phyloP scores from a whole-genome alignment of 2,113 vertebrate genomes.

The Rhadina sibilatrix region DNA sequence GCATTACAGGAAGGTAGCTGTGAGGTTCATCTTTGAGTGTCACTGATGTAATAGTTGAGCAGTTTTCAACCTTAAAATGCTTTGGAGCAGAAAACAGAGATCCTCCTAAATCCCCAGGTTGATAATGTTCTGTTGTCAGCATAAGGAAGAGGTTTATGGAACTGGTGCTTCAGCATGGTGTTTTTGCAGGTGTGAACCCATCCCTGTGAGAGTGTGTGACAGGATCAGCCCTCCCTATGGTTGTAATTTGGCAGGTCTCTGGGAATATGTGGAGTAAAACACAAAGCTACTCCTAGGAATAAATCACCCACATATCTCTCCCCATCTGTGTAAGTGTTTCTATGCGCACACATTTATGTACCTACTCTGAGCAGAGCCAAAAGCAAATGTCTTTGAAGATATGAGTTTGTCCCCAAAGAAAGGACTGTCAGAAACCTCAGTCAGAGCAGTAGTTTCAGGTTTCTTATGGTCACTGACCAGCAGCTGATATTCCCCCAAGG shows the following conservation, averaged over 20 bases:
- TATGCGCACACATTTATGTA: accelerated
- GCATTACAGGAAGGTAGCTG: neutral
- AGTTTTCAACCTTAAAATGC: neutral
- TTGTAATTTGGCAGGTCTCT: neutral
- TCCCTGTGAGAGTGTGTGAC: neutral
- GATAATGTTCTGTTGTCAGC: neutral
- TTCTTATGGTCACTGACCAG: neutral
- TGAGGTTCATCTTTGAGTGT: neutral
- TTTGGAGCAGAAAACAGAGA: neutral
- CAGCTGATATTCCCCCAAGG: neutral
- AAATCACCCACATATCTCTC: neutral
- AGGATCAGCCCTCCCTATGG: accelerated
- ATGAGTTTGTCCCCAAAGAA: neutral
- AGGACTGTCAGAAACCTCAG: neutral
- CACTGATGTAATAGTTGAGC: neutral
- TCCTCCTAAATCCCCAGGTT: neutral
- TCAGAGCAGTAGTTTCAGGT: neutral
- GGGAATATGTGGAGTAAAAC: neutral
- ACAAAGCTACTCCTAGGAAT: neutral
- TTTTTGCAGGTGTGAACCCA: neutral
- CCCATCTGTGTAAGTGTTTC: neutral
- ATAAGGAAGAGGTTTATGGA: neutral
- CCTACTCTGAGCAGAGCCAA: neutral
- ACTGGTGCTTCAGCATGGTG: neutral
- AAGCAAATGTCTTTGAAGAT: neutral